phyloP scores from a whole-genome alignment of 2,888 invertebrate genomes.

The Diarsia rubi region DNA sequence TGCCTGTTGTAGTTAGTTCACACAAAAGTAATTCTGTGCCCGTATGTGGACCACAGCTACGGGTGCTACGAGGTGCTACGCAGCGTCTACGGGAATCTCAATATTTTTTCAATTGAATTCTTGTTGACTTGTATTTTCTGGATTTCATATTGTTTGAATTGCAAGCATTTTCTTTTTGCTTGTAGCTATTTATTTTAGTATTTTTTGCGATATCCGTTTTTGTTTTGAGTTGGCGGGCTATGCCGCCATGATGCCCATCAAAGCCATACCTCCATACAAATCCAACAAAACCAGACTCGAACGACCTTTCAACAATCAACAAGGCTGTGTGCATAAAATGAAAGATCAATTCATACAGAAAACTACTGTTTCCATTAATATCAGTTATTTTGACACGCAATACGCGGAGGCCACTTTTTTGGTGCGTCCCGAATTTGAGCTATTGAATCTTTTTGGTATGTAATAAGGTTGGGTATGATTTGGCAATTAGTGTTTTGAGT shows the following conservation, averaged over 20 bases:
- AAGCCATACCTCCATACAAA: conserved; percentile 19
- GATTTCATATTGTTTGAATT: conserved; percentile 1
- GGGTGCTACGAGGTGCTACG: conserved; percentile 63
- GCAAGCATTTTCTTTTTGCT: too few species aligned
- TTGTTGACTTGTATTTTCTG: background rate
- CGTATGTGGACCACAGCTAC: conserved; percentile 21
- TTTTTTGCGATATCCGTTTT: background rate
- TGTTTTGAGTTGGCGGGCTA: background rate
- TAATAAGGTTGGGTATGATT: conserved; percentile 76
- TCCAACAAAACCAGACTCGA: conserved; percentile 36
- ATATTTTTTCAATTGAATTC: background rate
- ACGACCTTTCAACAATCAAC: conserved; percentile 66
- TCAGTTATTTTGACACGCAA: conserved; percentile 86
- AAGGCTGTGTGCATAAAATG: conserved; percentile 73
- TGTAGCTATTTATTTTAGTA: background rate
- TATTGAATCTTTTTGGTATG: conserved; percentile 59
- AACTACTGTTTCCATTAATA: conserved; percentile 83
- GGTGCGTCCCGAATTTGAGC: conserved; percentile 50
- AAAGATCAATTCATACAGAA: conserved; percentile 80
- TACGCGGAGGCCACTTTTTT: conserved; percentile 68
- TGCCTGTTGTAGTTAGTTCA: background rate
- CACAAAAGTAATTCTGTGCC: background rate
- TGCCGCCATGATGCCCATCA: conserved; percentile 5
- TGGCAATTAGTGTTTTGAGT: conserved; percentile 76
- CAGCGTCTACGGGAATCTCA: conserved; percentile 40